Evolutionary conservation across 1,140 invertebrate genomes (phyloP), one percentile per base, ranked within the genome.

Genomic region (Caligus rogercresseyi): DNA sequence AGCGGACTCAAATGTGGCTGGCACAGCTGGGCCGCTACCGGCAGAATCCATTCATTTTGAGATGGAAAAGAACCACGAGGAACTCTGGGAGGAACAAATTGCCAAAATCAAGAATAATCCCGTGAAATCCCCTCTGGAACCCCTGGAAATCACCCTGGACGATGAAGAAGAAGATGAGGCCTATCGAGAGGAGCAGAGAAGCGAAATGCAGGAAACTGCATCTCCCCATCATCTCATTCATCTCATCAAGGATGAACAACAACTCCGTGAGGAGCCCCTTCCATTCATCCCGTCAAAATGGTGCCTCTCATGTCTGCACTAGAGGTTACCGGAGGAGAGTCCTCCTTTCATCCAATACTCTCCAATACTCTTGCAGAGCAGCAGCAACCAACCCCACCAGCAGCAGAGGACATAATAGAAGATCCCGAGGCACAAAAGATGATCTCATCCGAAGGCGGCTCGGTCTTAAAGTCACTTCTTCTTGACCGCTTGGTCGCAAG

Each of bases 41-140:
- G 3, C n/a, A 54, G 20, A 62, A 18, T 3, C 52, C 1, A 13
- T 52, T 20, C 31, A 62, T 23, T 21, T 54, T 2, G 60, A 62
- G 16, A 16, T 54, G 51, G 60, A 62, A 18, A 18, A 21, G 14
- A 62, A 62, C 16, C 60, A 62, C 23, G 60, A 62, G 3, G 43
- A 62, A 23, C 60, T 62, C 3, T 62, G 60, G 60, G 60, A 62
- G 16, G 43, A 62, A n/a, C 60, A 62, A 53, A 62, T 62, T 56
- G 60, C 60, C 2, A 52, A 25, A 25, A 43, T 62, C 3, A 62
- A 53, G 19, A 14, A 16, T 15, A 62, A 56, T 21, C 31, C 60
- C 19, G 52, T 62, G 16, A 59, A 62, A 43, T 52, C 60, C 2
- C 60, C 60, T 2, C 11, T 19, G 18, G 52, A 62, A 23, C n/a